Percentiles rank a stretch among this genome's conserved stretches.
Evolutionary conservation across 2,113 vertebrate genomes (phyloP).

Genomic region (Ifrita kowaldi): DNA sequence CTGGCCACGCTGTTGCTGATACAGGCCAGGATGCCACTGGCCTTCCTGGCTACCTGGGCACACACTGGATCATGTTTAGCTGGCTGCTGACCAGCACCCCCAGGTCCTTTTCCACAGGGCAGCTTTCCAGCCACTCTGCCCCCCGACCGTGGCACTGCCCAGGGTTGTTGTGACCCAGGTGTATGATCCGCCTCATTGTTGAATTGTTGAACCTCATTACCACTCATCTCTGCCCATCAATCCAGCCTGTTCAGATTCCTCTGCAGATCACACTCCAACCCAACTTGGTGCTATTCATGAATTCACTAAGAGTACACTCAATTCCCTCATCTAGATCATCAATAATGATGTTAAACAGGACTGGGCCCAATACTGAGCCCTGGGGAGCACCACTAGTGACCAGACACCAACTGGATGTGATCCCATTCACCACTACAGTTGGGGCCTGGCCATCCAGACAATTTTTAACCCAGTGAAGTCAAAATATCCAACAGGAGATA

Average conservation of each 20-base stretch:
- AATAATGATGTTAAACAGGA: neutral
- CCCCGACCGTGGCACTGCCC: neutral
- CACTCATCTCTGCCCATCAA: neutral
- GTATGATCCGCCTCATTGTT: neutral
- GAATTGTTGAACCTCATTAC: neutral
- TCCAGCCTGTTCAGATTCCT: neutral
- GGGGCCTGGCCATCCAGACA: fast-evolving
- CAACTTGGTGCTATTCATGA: neutral
- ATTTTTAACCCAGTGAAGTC: neutral
- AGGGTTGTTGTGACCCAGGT: neutral
- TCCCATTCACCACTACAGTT: neutral
- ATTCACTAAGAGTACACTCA: neutral
- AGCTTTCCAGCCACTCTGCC: neutral
- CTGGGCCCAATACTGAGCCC: neutral
- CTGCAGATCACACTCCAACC: neutral
- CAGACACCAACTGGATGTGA: neutral
- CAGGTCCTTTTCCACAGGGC: neutral
- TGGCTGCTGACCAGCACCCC: neutral
- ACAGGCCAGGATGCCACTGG: neutral
- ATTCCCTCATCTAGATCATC: neutral
- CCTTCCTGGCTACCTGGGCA: neutral
- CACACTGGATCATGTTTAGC: neutral
- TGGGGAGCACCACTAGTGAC: neutral
- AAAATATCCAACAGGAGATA: neutral
- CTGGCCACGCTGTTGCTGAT: neutral